A percentile compares a stretch with the other conserved stretches of the same genome.
These are phyloP conservation scores for Neosilurus mollespiculum DNA, from an alignment of 2,797 vertebrate species.

Conservation along the genomic window DNA sequence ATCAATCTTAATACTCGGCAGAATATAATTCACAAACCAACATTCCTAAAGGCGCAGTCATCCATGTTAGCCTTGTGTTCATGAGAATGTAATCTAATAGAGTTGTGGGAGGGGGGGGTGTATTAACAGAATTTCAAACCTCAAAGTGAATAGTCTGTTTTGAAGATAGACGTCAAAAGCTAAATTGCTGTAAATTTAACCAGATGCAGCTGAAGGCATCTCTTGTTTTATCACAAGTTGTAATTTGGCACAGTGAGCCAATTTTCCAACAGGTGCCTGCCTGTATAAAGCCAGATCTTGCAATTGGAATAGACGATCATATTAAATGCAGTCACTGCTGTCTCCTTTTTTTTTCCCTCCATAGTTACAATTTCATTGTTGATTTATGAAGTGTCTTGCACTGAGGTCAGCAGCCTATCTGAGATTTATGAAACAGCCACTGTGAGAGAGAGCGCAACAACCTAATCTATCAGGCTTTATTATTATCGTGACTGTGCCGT, in stretches of 20 bases:
- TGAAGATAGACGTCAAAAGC: constrained; percentile 64
- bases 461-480: constrained; percentile 73
- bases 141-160: background rate
- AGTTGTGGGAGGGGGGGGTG: too few species aligned
- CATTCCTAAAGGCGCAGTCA: constrained; percentile 18
- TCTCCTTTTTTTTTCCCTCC: constrained; percentile 60
- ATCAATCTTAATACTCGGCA: constrained; percentile 54
- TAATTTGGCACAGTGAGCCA: constrained; percentile 73
- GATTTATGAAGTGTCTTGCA: constrained; percentile 76
- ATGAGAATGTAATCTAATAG: constrained; percentile 9
- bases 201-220: constrained; percentile 66
- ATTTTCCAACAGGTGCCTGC: constrained; percentile 66
- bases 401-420: constrained; percentile 72
- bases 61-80: constrained; percentile 14
- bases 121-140: background rate
- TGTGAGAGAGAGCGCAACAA: constrained; percentile 67
- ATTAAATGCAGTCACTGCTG: constrained; percentile 61
- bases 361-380: constrained; percentile 69
- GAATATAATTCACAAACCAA: constrained; percentile 21
- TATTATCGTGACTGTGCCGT: constrained; percentile 59
- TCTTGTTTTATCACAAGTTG: constrained; percentile 65
- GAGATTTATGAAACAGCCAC: constrained; percentile 78
- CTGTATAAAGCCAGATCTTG: constrained; percentile 55
- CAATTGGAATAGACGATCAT: constrained; percentile 19
- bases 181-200: constrained; percentile 71